Percentiles rank a stretch among this genome's conserved stretches.
Conservation (phyloP, 2,797 vertebrate species). For the Brotogeris chrysoptera region DNA sequence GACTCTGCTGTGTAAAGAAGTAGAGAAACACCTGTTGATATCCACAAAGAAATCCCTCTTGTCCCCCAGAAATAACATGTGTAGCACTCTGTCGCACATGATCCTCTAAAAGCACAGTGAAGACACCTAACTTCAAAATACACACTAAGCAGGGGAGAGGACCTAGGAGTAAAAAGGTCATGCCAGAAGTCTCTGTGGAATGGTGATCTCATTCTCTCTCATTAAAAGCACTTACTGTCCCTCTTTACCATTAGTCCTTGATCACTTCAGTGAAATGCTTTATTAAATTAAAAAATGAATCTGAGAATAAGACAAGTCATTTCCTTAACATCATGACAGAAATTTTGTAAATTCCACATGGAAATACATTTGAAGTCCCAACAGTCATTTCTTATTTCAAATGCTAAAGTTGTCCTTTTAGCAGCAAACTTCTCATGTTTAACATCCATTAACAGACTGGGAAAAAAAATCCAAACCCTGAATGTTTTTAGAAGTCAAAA, state of each 20-base stretch:
- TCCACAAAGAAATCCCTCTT: neutral
- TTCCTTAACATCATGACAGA: neutral
- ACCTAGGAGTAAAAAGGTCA: neutral
- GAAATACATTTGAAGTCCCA: neutral
- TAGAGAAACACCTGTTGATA: neutral
- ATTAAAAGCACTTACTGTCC: neutral
- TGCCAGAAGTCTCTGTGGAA: neutral
- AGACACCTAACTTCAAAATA: neutral
- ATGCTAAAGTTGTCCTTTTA: neutral
- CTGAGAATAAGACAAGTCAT: neutral
- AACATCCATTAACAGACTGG: neutral
- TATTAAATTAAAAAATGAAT: neutral
- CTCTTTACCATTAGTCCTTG: neutral
- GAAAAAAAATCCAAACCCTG: rapidly evolving
- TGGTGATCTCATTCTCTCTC: neutral
- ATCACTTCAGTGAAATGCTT: neutral
- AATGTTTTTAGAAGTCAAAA: neutral
- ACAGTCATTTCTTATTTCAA: neutral
- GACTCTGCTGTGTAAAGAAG: neutral
- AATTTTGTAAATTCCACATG: neutral
- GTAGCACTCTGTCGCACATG: neutral
- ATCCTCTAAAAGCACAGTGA: neutral
- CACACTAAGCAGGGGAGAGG: neutral
- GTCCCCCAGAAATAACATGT: rapidly evolving
- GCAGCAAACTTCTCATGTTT: neutral